These are phyloP conservation scores for Garrulus glandarius DNA, from an alignment of 2,797 vertebrate genomes.

Conservation along the genomic window DNA sequence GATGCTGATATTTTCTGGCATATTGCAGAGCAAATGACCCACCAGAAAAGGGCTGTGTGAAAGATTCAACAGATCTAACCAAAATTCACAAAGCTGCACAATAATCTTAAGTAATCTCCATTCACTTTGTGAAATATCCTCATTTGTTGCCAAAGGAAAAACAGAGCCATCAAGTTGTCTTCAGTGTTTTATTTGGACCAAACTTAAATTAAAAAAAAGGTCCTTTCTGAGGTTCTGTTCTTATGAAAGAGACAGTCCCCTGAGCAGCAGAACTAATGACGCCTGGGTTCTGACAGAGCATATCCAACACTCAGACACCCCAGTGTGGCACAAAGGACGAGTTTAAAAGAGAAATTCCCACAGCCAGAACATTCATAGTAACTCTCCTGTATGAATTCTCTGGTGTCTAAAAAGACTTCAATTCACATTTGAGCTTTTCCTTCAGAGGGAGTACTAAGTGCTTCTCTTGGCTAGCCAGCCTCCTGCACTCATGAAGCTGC, in stretches of 20 bases:
- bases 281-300: not conserved
- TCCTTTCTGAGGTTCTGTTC: not conserved
- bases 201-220: not conserved
- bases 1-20: not conserved
- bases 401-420: not conserved
- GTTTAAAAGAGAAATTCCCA: slow-evolving; percentile 22
- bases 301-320: not conserved
- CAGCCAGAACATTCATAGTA: slow-evolving; percentile 6
- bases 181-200: not conserved
- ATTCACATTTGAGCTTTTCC: not conserved
- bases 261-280: not conserved
- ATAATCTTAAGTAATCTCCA: not conserved
- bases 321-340: not conserved
- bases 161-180: not conserved
- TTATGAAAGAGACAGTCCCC: not conserved
- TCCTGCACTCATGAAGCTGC: not conserved
- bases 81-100: not conserved
- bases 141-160: not conserved
- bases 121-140: not conserved
- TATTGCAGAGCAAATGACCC: not conserved
- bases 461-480: not conserved
- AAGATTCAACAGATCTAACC: not conserved
- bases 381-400: not conserved
- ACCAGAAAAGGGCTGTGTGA: not conserved
- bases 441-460: not conserved